These are phyloP conservation scores for Pararge aegeria DNA, from an alignment of 1,140 invertebrate genomes.

Conservation along the genomic window DNA sequence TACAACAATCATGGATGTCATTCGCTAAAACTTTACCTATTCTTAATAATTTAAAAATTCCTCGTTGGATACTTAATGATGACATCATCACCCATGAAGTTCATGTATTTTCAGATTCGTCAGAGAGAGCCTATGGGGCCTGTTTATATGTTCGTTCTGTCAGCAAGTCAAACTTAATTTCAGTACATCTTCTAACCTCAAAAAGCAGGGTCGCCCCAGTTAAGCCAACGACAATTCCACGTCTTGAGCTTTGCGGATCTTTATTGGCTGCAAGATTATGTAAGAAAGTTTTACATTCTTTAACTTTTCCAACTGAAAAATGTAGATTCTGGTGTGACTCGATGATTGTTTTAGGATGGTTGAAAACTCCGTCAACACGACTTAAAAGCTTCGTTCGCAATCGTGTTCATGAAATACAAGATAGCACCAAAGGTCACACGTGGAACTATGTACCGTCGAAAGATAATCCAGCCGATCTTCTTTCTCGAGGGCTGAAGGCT, in stretches of 20 bases:
- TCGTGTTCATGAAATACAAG: conserved; percentile 51
- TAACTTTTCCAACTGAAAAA: conserved; percentile 2
- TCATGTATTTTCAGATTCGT: conserved; percentile 24
- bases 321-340: conserved; percentile 35
- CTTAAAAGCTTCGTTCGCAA: conserved; percentile 51
- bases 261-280: conserved; percentile 12
- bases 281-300: conserved; percentile 9
- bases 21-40: conserved; percentile 15
- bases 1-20: conserved; percentile 1
- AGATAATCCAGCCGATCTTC: conserved; percentile 28
- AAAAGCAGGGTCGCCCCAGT: conserved; percentile 47
- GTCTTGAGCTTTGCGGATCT: conserved; percentile 34
- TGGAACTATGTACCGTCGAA: conserved; percentile 26
- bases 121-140: conserved; percentile 18
- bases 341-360: conserved; percentile 45
- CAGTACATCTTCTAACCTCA: conserved; percentile 32
- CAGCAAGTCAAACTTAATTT: background rate
- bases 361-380: conserved; percentile 28
- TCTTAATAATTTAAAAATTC: conserved; percentile 28
- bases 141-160: conserved; percentile 29
- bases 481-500: conserved; percentile 26
- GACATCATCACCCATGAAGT: conserved; percentile 13
- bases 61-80: conserved; percentile 18
- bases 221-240: conserved; percentile 43
- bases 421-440: conserved; percentile 28